Conservation (phyloP, 2,113 vertebrate genomes). For the Todiramphus chloris region DNA sequence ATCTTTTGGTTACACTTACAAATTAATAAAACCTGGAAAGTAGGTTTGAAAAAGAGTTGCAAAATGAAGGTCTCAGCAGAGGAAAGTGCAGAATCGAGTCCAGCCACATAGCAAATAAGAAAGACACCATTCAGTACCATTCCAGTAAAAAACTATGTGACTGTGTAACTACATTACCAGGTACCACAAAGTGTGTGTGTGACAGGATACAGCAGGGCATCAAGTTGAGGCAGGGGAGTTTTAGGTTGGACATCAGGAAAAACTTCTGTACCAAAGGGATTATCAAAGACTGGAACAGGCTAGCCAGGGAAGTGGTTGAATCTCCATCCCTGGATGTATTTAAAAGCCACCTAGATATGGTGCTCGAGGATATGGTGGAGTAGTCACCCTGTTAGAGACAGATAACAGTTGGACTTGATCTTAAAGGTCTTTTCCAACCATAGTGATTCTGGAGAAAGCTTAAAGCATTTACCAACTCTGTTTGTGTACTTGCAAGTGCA, state of each 20-base stretch:
- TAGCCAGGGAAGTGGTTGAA: too few species aligned
- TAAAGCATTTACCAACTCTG: not conserved
- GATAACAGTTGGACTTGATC: too few species aligned
- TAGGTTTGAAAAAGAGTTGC: not conserved
- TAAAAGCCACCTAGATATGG: too few species aligned
- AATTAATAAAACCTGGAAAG: not conserved
- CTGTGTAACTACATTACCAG: not conserved
- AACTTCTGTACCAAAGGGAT: too few species aligned
- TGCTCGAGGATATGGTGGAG: too few species aligned
- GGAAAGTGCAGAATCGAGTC: not conserved
- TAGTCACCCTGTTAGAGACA: too few species aligned
- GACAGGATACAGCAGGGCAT: not conserved
- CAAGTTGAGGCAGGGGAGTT: too few species aligned
- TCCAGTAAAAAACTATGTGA: not conserved
- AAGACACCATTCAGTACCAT: fast-evolving
- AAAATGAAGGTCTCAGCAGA: not conserved
- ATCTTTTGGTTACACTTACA: not conserved
- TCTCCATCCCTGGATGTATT: too few species aligned
- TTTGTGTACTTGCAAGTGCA: not conserved
- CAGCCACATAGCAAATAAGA: not conserved
- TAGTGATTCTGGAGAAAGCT: not conserved
- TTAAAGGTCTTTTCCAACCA: too few species aligned
- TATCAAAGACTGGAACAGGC: too few species aligned
- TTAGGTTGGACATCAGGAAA: too few species aligned
- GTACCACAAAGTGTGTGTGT: not conserved